phyloP scores from a whole-genome alignment of 2,797 vertebrate genomes.

The Halcyon smyrnensis region DNA sequence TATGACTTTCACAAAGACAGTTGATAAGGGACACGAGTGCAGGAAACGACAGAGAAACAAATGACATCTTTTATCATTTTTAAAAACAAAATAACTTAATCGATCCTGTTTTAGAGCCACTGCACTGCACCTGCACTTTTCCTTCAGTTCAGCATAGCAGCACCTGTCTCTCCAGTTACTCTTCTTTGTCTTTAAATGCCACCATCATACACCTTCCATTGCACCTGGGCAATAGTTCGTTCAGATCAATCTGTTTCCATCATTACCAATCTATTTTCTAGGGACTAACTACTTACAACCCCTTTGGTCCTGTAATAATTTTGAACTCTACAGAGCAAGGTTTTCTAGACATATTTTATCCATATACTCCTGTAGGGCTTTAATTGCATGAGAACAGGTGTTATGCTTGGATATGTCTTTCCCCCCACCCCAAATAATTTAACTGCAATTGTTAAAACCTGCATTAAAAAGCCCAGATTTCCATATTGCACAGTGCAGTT shows the following conservation, averaged over 20 bases:
- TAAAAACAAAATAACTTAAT: background rate
- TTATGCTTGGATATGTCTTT: slow-evolving; percentile 36
- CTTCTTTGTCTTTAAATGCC: background rate
- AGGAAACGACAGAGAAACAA: background rate
- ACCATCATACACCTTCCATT: background rate
- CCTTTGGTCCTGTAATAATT: slow-evolving; percentile 14
- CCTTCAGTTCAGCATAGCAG: background rate
- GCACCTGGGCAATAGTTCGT: background rate
- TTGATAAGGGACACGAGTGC: background rate
- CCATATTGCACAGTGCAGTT: slow-evolving; percentile 2
- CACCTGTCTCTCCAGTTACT: slow-evolving; percentile 13
- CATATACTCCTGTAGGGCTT: slow-evolving; percentile 18
- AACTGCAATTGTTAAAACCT: slow-evolving; percentile 47
- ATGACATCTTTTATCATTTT: background rate
- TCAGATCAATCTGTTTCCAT: slow-evolving; percentile 8
- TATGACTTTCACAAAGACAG: slow-evolving; percentile 12
- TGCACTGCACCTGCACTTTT: background rate
- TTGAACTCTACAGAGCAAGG: background rate
- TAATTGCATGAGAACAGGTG: slow-evolving; percentile 51
- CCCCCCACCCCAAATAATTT: slow-evolving; percentile 24
- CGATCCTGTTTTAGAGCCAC: background rate
- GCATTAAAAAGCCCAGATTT: slow-evolving; percentile 32
- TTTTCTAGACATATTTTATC: slow-evolving; percentile 23
- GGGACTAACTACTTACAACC: background rate
- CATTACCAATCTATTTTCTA: background rate